Evolutionary conservation across 2,113 vertebrate species (phyloP).

Genomic region (Lipotes vexillifer): DNA sequence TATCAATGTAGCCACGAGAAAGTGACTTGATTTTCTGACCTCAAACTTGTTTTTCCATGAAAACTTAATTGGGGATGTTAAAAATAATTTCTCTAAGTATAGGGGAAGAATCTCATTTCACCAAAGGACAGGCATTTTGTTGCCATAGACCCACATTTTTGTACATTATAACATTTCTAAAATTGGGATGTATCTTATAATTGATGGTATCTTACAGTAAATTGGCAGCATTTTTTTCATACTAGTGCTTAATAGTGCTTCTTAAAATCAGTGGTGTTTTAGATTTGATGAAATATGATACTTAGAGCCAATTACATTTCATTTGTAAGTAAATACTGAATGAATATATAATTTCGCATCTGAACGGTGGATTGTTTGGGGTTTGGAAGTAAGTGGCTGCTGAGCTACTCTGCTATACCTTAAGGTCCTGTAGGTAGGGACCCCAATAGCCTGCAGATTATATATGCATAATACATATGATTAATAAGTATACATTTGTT

Average conservation of each 20-base stretch:
- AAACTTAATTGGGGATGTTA: not conserved
- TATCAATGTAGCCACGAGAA: not conserved
- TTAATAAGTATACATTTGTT: not conserved
- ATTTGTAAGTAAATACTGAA: not conserved
- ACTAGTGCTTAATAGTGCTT: not conserved
- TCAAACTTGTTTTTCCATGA: not conserved
- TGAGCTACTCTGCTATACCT: not conserved
- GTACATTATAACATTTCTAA: conserved; percentile 1
- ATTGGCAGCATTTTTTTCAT: conserved; percentile 4
- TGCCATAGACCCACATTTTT: not conserved
- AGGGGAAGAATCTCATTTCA: not conserved
- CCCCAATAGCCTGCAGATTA: not conserved
- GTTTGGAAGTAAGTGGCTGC: not conserved
- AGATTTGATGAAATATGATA: conserved; percentile 2
- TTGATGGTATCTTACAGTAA: not conserved
- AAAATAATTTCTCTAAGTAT: not conserved
- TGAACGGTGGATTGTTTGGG: not conserved
- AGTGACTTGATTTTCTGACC: not conserved
- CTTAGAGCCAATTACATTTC: not conserved
- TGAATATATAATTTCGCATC: not conserved
- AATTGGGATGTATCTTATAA: not conserved
- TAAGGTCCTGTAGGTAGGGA: not conserved
- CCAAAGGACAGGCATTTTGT: not conserved
- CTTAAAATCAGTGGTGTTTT: not conserved
- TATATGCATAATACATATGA: not conserved